A percentile compares a stretch with the other conserved stretches of the same genome.
phyloP scores from a whole-genome alignment of 2,113 vertebrate genomes.

The Trogon surrucura region DNA sequence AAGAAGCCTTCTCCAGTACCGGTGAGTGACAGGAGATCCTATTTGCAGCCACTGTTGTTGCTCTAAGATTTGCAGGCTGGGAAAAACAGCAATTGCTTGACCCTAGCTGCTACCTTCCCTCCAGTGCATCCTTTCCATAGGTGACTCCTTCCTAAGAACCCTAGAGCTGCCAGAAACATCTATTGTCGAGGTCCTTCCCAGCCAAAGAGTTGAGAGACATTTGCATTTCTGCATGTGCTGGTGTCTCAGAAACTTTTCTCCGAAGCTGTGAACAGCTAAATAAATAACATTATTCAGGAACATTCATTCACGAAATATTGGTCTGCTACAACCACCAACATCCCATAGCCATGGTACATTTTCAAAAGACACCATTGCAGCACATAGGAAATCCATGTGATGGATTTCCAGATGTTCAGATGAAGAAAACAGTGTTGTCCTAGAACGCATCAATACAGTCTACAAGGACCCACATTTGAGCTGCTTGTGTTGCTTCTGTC shows the following conservation, averaged over 20 bases:
- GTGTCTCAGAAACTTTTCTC: background rate
- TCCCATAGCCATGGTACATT: background rate
- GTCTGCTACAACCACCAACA: background rate
- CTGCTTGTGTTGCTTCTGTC: background rate
- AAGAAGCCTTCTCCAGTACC: background rate
- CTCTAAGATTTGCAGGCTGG: background rate
- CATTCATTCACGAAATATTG: background rate
- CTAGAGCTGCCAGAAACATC: background rate
- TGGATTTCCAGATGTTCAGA: background rate
- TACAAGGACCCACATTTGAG: background rate
- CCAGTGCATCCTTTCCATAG: background rate
- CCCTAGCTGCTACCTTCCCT: background rate
- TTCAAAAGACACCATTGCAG: background rate
- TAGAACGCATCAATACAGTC: background rate
- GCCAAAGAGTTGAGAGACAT: background rate
- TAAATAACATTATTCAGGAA: background rate
- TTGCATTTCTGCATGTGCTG: fast-evolving
- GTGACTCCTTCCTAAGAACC: background rate
- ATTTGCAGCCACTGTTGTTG: background rate
- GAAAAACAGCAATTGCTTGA: background rate
- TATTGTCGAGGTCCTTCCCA: background rate
- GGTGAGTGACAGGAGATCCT: background rate
- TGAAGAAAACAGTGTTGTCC: background rate
- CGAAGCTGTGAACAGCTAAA: background rate
- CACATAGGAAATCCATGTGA: background rate